Evolutionary conservation across 2,797 vertebrate species (phyloP).

Genomic region (Anniella stebbinsi): DNA sequence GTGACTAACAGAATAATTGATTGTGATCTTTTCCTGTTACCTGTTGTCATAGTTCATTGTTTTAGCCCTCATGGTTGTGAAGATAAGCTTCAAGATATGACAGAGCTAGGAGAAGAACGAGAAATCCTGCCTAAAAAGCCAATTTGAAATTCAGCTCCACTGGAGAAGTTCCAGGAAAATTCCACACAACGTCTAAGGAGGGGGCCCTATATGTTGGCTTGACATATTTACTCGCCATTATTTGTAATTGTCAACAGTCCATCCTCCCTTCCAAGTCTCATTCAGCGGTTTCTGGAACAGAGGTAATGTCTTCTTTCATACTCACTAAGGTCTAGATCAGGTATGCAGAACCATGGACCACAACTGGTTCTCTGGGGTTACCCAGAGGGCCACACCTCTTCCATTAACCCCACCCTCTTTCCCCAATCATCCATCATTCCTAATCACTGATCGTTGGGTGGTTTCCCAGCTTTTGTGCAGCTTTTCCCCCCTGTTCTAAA

Average conservation of each 20-base stretch:
- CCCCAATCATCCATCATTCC: too few relatives aligned
- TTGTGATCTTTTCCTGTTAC: too few relatives aligned
- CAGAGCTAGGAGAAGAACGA: not conserved
- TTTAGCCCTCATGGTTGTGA: not conserved
- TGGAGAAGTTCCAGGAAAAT: not conserved
- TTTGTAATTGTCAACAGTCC: not conserved
- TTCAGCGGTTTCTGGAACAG: not conserved
- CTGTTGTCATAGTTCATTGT: too few relatives aligned
- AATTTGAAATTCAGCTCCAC: not conserved
- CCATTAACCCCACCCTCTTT: too few relatives aligned
- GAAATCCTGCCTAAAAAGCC: not conserved
- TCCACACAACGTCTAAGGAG: not conserved
- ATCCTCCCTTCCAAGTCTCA: not conserved
- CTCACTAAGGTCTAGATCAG: not conserved
- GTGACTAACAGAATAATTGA: too few relatives aligned
- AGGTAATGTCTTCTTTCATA: not conserved
- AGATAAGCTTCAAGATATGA: not conserved
- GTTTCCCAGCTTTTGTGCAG: too few relatives aligned
- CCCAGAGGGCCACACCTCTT: too few relatives aligned
- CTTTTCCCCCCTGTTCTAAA: too few relatives aligned
- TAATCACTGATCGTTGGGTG: too few relatives aligned
- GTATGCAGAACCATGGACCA: too few relatives aligned
- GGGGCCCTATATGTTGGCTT: not conserved
- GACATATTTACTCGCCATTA: not conserved
- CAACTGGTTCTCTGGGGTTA: too few relatives aligned